Evolutionary conservation across 2,113 vertebrate species (phyloP).

Genomic region (Globicephala melas): DNA sequence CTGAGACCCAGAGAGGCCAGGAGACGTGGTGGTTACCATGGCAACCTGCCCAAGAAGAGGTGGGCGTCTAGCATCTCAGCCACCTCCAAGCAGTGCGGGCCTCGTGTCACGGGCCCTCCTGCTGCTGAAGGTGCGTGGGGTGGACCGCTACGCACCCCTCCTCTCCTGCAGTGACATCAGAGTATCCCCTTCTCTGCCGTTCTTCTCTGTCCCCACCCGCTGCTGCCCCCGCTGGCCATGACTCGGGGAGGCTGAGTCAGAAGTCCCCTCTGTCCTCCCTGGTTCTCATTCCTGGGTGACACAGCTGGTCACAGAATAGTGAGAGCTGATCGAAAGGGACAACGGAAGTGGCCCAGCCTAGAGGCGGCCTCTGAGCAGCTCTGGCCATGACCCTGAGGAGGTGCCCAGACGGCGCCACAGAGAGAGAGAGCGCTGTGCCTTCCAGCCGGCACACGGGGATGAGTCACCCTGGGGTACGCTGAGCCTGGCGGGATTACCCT

Average conservation of each 20-base stretch:
- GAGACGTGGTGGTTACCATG: accelerated
- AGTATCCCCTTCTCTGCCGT: not conserved
- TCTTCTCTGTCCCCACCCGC: no score
- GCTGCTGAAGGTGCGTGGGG: accelerated
- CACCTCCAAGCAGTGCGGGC: accelerated
- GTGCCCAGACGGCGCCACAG: accelerated
- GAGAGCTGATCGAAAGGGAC: not conserved
- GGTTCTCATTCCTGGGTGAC: not conserved
- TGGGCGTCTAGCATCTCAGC: not conserved
- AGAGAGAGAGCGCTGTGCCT: accelerated
- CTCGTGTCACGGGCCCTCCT: accelerated
- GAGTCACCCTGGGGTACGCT: accelerated
- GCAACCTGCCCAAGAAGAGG: no score
- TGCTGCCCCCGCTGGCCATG: accelerated
- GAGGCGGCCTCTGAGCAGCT: not conserved
- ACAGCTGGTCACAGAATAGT: not conserved
- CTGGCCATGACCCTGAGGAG: not conserved
- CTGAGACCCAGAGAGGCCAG: not conserved
- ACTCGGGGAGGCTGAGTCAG: not conserved
- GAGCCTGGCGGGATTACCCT: not conserved
- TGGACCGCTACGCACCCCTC: accelerated
- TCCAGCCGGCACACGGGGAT: accelerated
- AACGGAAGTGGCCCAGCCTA: not conserved
- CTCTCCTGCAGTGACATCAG: accelerated
- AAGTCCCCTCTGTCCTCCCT: not conserved